Conservation (phyloP, 2,888 invertebrate species). For the Melieria omissa region DNA sequence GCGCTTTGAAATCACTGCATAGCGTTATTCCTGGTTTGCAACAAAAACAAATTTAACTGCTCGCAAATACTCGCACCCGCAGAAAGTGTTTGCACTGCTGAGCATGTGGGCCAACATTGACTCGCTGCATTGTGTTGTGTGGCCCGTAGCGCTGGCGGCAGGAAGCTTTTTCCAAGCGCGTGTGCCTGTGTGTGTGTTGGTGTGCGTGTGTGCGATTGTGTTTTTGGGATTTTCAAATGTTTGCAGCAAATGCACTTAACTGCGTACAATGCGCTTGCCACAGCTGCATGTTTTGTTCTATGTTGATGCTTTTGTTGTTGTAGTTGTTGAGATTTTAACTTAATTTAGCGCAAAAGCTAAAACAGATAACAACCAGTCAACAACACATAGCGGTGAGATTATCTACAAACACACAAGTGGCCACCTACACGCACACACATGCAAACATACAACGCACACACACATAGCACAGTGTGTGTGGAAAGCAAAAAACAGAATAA, state of each 20-base stretch:
- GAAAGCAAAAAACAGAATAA: too few species aligned
- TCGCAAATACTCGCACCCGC: not conserved
- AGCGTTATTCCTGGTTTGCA: too few species aligned
- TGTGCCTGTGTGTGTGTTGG: not conserved
- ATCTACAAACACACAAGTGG: not conserved
- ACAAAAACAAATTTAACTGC: too few species aligned
- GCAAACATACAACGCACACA: not conserved
- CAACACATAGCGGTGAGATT: not conserved
- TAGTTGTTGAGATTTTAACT: conserved; percentile 29
- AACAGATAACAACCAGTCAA: not conserved
- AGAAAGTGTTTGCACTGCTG: not conserved
- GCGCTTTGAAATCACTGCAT: too few species aligned
- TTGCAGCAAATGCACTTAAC: conserved; percentile 32
- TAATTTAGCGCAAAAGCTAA: conserved; percentile 31
- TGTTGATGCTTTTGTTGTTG: not conserved
- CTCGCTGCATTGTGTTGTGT: too few species aligned
- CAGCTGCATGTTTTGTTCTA: too few species aligned
- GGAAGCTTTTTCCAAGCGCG: not conserved
- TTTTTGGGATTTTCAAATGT: conserved; percentile 25
- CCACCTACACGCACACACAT: not conserved
- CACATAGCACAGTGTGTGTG: too few species aligned
- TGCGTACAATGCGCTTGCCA: conserved; percentile 27
- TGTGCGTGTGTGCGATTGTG: conserved; percentile 1
- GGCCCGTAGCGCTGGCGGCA: too few species aligned
- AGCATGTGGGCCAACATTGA: not conserved